phyloP scores from a whole-genome alignment of 2,113 vertebrate species.

The Cettia cetti region DNA sequence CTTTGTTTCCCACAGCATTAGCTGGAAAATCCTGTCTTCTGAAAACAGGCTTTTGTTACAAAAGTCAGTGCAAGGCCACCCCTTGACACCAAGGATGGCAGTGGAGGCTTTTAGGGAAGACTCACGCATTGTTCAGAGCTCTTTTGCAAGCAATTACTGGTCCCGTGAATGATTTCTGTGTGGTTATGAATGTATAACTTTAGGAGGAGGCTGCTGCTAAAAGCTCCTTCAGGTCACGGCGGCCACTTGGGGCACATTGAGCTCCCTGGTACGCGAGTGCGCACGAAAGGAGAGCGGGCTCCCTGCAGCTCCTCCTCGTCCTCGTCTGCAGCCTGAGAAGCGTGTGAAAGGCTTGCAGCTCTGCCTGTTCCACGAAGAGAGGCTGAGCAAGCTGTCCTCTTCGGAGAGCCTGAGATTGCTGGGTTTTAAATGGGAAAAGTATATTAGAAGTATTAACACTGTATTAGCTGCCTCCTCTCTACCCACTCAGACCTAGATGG shows the following conservation, averaged over 20 bases:
- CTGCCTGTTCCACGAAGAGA: neutral
- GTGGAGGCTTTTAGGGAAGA: constrained; percentile 13
- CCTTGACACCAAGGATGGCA: neutral
- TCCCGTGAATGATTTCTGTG: neutral
- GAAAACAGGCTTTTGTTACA: neutral
- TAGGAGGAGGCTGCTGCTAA: neutral
- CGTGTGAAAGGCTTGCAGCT: constrained; percentile 5
- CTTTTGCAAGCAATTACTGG: neutral
- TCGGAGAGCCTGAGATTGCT: neutral
- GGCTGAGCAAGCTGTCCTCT: neutral
- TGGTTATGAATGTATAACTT: neutral
- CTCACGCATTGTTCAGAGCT: neutral
- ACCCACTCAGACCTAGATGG: neutral
- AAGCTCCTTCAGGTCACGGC: constrained; percentile 1
- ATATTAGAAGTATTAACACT: neutral
- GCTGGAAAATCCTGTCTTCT: neutral
- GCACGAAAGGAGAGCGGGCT: neutral
- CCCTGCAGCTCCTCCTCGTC: neutral
- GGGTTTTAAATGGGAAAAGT: neutral
- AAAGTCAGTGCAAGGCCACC: neutral
- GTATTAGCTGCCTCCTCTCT: neutral
- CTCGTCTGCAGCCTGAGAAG: neutral
- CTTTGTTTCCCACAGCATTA: neutral
- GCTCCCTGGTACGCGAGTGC: neutral
- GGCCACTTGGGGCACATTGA: neutral